Base-by-base conservation (phyloP, 2,113 vertebrate genomes). In the Nothoprocta perdicaria region DNA sequence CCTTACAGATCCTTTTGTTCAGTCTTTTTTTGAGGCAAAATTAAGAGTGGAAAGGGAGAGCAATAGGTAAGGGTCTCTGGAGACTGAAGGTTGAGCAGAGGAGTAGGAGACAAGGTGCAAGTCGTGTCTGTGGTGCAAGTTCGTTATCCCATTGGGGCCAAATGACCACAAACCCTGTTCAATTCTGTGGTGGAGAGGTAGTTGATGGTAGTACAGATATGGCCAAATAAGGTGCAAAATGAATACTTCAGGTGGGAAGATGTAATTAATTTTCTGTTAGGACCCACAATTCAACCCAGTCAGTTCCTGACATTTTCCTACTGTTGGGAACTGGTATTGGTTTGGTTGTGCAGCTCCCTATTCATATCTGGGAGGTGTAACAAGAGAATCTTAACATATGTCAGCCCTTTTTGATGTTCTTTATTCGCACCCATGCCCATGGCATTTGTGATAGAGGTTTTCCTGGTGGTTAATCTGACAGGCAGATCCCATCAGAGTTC, bases 1-100 rank as follows among this genome's bases (percentile, higher is more conserved):
- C 19, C 17, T 71, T 71, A 26, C 33, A 21, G 38, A 38, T 52
- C 33, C 35, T 71, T 33, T 35, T 43, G 9, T 45, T 46, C 22
- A 24, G 17, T 52, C 21, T 65, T 4, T 69, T 69, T 80, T 63
- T 12, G 67, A 67, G 52, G 24, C 9, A 45, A 38, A 38, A 38
- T 63, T 85, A 86, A 75, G 35, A 90, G 5, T 23, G 89, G 80
- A 29, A 91, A 62, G 29, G 12, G 5, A 80, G 29, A 87, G n/a
- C 53, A 57, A 46, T 68, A 83, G 22, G 29, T 85, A n/a, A 10
- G 41, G 35, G 14, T 88, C 29, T 48, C 23, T 71, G 60, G 21
- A 24, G 48, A 33, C 16, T 50, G 23, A 89, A 67, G 65, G 29
- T 43, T 73, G 57, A 55, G 27, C 40, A 50, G 1, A 65, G 15